phyloP scores from a whole-genome alignment of 2,888 invertebrate species.

The Cryptocheilus praepositus region DNA sequence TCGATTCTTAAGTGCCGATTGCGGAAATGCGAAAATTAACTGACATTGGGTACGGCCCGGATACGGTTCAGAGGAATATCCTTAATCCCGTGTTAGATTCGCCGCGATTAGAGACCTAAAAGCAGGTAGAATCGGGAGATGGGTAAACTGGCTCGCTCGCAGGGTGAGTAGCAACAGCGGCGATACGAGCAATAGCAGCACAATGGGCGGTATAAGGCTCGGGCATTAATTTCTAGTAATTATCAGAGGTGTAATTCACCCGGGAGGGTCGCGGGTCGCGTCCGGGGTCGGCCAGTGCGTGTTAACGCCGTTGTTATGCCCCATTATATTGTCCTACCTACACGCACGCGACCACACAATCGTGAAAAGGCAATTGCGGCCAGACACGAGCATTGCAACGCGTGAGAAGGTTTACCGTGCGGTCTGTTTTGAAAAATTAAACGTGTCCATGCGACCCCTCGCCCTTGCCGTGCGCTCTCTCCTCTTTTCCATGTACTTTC shows the following conservation, averaged over 20 bases:
- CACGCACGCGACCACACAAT: constrained; percentile 21
- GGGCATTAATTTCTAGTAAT: constrained; percentile 71
- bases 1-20: too few species aligned
- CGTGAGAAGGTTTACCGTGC: constrained; percentile 31
- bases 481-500: too few species aligned
- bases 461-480: constrained; percentile 16
- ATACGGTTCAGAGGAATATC: constrained; percentile 7
- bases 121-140: constrained; percentile 41
- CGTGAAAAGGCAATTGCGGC: constrained; percentile 10
- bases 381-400: constrained; percentile 19
- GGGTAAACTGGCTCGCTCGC: constrained; percentile 12
- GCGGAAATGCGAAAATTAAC: too few species aligned
- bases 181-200: constrained; percentile 5
- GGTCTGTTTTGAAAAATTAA: constrained; percentile 43
- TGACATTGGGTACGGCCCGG: too few species aligned
- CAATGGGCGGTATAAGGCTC: constrained; percentile 58
- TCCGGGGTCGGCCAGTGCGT: constrained; percentile 70
- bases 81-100: constrained; percentile 34
- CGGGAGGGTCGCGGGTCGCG: constrained; percentile 69
- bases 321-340: constrained; percentile 71
- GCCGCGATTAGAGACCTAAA: constrained; percentile 44
- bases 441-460: constrained; percentile 33
- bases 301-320: constrained; percentile 75
- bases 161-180: background rate
- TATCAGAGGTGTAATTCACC: constrained; percentile 73